A percentile compares a stretch with the other conserved stretches of the same genome.
These are phyloP conservation scores for Clytia hemisphaerica DNA, from an alignment of 30 jellyfish, hydroid and myxozoan species.

Conservation along the genomic window DNA sequence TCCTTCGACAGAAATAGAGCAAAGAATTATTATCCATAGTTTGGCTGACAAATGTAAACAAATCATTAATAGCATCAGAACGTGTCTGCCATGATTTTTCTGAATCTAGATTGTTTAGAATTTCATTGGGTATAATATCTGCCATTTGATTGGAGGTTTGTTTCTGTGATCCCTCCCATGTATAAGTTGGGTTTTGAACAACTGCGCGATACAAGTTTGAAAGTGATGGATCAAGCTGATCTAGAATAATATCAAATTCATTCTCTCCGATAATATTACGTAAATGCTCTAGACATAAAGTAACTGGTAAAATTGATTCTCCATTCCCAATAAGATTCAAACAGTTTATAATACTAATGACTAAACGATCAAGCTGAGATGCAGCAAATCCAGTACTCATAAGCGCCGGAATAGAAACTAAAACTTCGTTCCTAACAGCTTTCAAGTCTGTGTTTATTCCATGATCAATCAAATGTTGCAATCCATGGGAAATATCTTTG, in stretches of 20 bases:
- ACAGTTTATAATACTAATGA: slow-evolving; percentile 48
- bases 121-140: neutral
- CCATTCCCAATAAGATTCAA: slow-evolving; percentile 41
- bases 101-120: neutral
- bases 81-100: slow-evolving; percentile 59
- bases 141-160: slow-evolving; percentile 19
- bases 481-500: slow-evolving; percentile 40
- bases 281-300: slow-evolving; percentile 62
- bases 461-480: slow-evolving; percentile 42
- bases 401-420: slow-evolving; percentile 77
- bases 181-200: slow-evolving; percentile 14
- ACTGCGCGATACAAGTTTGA: slow-evolving; percentile 39
- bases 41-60: slow-evolving; percentile 26
- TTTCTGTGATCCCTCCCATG: slow-evolving; percentile 31
- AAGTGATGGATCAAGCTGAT: slow-evolving; percentile 55
- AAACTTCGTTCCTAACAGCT: slow-evolving; percentile 54
- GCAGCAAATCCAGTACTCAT: slow-evolving; percentile 70
- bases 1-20: slow-evolving; percentile 25
- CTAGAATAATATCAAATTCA: slow-evolving; percentile 31
- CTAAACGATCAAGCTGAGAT: slow-evolving; percentile 41
- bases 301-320: slow-evolving; percentile 66
- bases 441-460: slow-evolving; percentile 48
- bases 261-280: slow-evolving; percentile 60
- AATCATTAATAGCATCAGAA: slow-evolving; percentile 67
- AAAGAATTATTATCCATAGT: slow-evolving; percentile 31